Evolutionary conservation across 53 echinoderm and acorn worm species (phyloP).

Genomic region (Patiria pectinifera): DNA sequence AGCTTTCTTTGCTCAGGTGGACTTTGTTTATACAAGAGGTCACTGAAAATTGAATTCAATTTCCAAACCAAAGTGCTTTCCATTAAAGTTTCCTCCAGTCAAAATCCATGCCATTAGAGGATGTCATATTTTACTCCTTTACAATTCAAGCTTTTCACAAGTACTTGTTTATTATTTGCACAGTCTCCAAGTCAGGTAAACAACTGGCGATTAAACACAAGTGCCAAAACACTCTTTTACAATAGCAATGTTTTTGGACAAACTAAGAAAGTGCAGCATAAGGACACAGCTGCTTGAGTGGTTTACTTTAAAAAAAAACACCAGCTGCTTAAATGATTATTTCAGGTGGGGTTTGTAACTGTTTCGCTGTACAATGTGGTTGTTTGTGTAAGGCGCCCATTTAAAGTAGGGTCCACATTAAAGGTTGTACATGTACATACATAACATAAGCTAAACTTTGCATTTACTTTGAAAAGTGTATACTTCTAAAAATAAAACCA

Average conservation of each 20-base stretch:
- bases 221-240: background rate
- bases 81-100: background rate
- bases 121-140: background rate
- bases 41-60: background rate
- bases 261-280: background rate
- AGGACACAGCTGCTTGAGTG: background rate
- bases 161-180: background rate
- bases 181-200: background rate
- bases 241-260: background rate
- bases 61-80: background rate
- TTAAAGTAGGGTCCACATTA: too few species aligned
- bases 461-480: too few species aligned
- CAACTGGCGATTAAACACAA: background rate
- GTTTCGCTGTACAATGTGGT: too few species aligned
- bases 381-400: too few species aligned
- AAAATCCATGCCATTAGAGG: background rate
- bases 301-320: background rate
- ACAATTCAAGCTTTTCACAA: background rate
- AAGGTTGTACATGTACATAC: too few species aligned
- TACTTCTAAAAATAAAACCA: too few species aligned
- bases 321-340: constrained; percentile 45
- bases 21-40: background rate
- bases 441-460: too few species aligned
- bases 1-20: background rate
- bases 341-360: constrained; percentile 12